Evolutionary conservation across 1,140 invertebrate genomes (phyloP), one percentile per base, ranked within the genome.

Genomic region (Matsumurasca onukii): DNA sequence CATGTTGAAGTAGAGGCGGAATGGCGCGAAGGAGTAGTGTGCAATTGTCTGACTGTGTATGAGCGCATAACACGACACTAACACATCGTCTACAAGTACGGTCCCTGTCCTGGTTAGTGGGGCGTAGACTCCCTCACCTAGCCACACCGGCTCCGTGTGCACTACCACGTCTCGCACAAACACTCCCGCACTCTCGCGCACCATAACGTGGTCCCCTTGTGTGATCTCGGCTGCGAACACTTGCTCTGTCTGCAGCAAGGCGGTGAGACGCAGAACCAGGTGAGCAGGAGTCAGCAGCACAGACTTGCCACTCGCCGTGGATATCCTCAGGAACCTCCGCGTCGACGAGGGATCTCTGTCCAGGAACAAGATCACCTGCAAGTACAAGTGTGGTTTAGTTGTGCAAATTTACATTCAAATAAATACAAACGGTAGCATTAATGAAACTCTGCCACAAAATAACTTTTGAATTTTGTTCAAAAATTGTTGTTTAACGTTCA

Each of bases 1-100:
- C 22, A 84, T 68, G 70, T 81, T 83, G 59, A 77, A 78, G 71
- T 82, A 81, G 0, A 89, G 68, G 52, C 95, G 82, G 62, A 94
- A 79, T 0, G 96, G 95, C 3, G 88, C 80, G 77, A 97, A 92
- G 0, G 89, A 88, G 75, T 84, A 85, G 77, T 98, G 96, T 3
- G 95, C 95, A 57, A 98, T 70, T 9, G 79, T 78, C 73, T 97
- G 94, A 79, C 90, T 93, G 76, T 91, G 85, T 17, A 98, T 84
- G 12, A 95, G 82, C 0, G 97, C 97, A 81, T 98, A 99, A 78
- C 97, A 99, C 0, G 96, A 98, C 1, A 93, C 92, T 0, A 95
- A 84, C 2, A 97, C 89, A 69, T 91, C 90, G 78, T 99, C 89
- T 0, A 98, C 93, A 27, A 99, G 83, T 13, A 99, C 81, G 27